Evolutionary conservation across 2,888 invertebrate genomes (phyloP).

Genomic region (Glyphotaelius pellucidus): DNA sequence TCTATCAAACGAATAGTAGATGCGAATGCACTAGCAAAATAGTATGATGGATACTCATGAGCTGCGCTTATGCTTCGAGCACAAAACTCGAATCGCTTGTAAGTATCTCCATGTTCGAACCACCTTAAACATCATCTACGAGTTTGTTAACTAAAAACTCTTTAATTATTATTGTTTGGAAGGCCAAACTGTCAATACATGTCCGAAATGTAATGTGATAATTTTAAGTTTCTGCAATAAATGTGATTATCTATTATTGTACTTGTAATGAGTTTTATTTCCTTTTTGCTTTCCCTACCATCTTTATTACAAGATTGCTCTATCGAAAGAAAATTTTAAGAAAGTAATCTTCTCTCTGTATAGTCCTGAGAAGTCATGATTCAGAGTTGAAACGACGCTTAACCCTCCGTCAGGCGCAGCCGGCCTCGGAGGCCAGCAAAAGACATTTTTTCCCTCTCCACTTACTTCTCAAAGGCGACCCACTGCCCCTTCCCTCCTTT

Average conservation of each 20-base stretch:
- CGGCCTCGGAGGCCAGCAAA: too few relatives aligned
- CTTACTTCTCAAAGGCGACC: too few relatives aligned
- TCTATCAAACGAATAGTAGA: too few relatives aligned
- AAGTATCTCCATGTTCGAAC: too few relatives aligned
- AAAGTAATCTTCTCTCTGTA: neutral
- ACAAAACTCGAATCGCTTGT: too few relatives aligned
- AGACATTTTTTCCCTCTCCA: too few relatives aligned
- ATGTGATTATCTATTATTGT: neutral
- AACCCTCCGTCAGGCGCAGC: too few relatives aligned
- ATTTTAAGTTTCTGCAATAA: neutral
- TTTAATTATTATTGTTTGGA: neutral
- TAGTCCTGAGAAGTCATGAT: neutral
- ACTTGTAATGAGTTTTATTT: neutral
- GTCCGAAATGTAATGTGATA: slow-evolving; percentile 2
- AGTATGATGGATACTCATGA: too few relatives aligned
- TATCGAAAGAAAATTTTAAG: neutral
- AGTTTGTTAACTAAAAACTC: neutral
- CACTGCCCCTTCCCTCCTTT: too few relatives aligned
- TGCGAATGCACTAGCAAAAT: too few relatives aligned
- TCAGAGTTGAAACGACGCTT: neutral
- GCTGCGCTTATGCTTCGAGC: too few relatives aligned
- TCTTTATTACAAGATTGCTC: neutral
- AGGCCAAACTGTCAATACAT: neutral
- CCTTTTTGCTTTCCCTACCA: neutral
- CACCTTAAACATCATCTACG: neutral